A percentile compares a stretch with the other conserved stretches of the same genome.
Conservation (phyloP, 2,888 invertebrate species). For the Caenorhabditis sp. region DNA sequence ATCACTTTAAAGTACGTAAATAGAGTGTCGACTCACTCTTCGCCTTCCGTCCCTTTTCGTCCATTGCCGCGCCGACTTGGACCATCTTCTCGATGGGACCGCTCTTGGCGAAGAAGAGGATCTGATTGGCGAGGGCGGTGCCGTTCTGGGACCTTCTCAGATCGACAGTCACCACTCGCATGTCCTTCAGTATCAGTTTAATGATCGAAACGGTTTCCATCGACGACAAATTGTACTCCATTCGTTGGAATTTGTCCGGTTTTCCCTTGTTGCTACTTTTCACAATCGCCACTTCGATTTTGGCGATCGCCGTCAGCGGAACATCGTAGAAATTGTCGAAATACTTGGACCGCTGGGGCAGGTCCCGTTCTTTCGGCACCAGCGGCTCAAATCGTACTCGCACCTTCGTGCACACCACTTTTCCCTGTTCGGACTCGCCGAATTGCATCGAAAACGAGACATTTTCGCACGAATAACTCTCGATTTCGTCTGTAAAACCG, state of each 20-base stretch:
- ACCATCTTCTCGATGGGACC: conserved; percentile 54
- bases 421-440: conserved; percentile 82
- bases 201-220: conserved; percentile 57
- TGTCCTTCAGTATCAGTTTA: conserved; percentile 60
- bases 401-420: conserved; percentile 92
- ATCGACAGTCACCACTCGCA: conserved; percentile 68
- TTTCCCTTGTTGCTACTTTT: conserved; percentile 40
- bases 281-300: conserved; percentile 41
- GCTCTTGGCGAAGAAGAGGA: conserved; percentile 64
- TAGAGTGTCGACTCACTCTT: conserved; percentile 34
- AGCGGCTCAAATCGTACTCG: conserved; percentile 82
- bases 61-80: conserved; percentile 55
- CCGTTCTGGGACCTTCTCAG: conserved; percentile 62
- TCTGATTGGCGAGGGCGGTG: conserved; percentile 63
- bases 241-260: conserved; percentile 44
- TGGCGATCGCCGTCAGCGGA: conserved; percentile 30
- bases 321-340: conserved; percentile 64
- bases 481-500: conserved; percentile 81
- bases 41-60: conserved; percentile 30
- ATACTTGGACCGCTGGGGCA: conserved; percentile 59
- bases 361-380: conserved; percentile 28
- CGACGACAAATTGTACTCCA: conserved; percentile 54
- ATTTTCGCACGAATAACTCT: conserved; percentile 87
- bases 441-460: conserved; percentile 65
- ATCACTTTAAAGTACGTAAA: too few species aligned